Conservation (phyloP, 2,797 vertebrate species). For the Amblyraja radiata region DNA sequence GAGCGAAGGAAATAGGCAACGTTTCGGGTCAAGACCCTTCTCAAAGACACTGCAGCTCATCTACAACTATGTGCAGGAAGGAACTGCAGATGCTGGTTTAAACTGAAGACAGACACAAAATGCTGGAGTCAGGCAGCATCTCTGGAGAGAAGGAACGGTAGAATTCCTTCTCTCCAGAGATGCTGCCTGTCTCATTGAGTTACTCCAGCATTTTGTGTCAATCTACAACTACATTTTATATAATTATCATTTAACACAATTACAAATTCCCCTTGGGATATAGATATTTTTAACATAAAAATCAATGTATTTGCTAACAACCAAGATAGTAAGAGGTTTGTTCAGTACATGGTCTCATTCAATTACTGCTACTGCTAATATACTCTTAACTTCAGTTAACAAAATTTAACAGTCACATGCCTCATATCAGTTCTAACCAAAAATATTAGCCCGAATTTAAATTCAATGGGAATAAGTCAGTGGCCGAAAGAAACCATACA, state of each 20-base stretch:
- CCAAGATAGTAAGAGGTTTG: background rate
- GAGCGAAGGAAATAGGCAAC: too few relatives aligned
- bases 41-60: too few relatives aligned
- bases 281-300: background rate
- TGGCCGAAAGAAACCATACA: background rate
- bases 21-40: too few relatives aligned
- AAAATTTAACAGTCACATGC: background rate
- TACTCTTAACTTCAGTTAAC: background rate
- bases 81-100: too few relatives aligned
- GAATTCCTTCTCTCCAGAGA: too few relatives aligned
- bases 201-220: background rate
- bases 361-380: background rate
- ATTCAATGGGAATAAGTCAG: background rate
- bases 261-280: background rate
- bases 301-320: constrained; percentile 22
- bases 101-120: too few relatives aligned
- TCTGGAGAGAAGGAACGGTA: too few relatives aligned
- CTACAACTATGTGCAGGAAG: too few relatives aligned
- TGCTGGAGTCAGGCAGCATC: too few relatives aligned
- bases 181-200: background rate
- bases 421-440: background rate
- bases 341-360: background rate
- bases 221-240: background rate
- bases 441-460: background rate
- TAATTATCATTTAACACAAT: background rate